phyloP scores from a whole-genome alignment of 2,113 vertebrate genomes.

The Sinocyclocheilus grahami region DNA sequence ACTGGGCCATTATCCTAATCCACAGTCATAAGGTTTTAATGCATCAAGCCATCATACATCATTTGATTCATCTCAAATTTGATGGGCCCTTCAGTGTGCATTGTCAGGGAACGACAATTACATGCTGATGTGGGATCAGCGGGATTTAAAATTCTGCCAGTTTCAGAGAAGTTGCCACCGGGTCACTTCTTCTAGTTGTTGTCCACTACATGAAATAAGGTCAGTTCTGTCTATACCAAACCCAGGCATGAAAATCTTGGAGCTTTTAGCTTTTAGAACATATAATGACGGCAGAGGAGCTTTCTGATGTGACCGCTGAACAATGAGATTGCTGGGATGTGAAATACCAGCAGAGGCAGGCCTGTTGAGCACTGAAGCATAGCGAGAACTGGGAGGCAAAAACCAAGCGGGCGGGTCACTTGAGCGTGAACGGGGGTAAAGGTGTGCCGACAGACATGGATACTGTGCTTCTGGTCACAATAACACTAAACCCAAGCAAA shows the following conservation, averaged over 20 bases:
- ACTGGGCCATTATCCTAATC: conserved; percentile 29
- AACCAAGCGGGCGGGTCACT: conserved; percentile 33
- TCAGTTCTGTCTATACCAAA: background rate
- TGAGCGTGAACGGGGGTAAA: conserved; percentile 37
- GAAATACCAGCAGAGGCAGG: conserved; percentile 33
- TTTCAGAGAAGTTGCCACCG: background rate
- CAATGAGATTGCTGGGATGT: conserved; percentile 12
- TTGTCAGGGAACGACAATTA: background rate
- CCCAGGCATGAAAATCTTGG: background rate
- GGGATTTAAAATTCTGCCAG: background rate
- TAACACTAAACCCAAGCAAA: conserved; percentile 39
- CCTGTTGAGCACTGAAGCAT: conserved; percentile 44
- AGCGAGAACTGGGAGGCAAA: conserved; percentile 53
- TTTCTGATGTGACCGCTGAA: background rate
- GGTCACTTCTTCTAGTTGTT: background rate
- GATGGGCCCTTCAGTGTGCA: background rate
- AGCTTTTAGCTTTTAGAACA: background rate
- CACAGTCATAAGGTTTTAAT: conserved; percentile 25
- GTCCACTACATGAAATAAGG: background rate
- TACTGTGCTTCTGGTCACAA: background rate
- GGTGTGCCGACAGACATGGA: conserved; percentile 39
- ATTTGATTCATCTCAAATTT: conserved; percentile 14
- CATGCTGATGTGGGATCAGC: background rate
- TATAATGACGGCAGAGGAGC: background rate
- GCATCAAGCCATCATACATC: conserved; percentile 9